Evolutionary conservation across 2,113 vertebrate genomes (phyloP).

Genomic region (Callithrix jacchus): DNA sequence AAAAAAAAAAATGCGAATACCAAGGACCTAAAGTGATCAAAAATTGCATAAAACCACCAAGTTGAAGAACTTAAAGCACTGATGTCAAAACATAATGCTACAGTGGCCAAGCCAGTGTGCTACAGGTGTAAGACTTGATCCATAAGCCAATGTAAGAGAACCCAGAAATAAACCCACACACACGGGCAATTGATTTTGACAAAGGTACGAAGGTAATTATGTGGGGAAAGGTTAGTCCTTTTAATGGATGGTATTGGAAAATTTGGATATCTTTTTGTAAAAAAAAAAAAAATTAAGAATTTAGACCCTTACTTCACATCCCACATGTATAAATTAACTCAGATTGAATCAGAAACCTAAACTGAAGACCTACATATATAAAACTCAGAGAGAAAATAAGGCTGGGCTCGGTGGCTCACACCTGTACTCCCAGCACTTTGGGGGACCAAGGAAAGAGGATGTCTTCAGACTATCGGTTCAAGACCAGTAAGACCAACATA

Average conservation of each 20-base stretch:
- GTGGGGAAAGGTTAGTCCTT: too few relatives aligned
- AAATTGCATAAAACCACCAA: not conserved
- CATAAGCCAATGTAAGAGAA: not conserved
- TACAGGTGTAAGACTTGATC: not conserved
- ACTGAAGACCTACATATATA: not conserved
- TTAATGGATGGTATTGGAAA: not conserved
- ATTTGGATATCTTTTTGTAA: not conserved
- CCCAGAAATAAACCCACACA: not conserved
- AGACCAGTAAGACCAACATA: not conserved
- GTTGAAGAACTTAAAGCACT: not conserved
- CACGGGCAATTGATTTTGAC: not conserved
- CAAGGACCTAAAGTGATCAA: not conserved
- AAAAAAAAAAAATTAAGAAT: not conserved
- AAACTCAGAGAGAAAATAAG: not conserved
- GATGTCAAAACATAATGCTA: not conserved
- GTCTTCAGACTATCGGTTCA: not conserved
- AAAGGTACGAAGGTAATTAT: not conserved
- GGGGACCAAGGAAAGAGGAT: not conserved
- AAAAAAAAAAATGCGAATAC: not conserved
- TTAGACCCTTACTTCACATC: not conserved
- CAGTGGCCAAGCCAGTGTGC: not conserved
- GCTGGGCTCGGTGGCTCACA: not conserved
- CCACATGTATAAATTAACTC: not conserved
- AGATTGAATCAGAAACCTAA: not conserved
- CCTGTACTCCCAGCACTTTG: not conserved